Evolutionary conservation across 2,113 vertebrate species (phyloP), one percentile per base, ranked within the genome.

Genomic region (Tricholaema leucomelas): DNA sequence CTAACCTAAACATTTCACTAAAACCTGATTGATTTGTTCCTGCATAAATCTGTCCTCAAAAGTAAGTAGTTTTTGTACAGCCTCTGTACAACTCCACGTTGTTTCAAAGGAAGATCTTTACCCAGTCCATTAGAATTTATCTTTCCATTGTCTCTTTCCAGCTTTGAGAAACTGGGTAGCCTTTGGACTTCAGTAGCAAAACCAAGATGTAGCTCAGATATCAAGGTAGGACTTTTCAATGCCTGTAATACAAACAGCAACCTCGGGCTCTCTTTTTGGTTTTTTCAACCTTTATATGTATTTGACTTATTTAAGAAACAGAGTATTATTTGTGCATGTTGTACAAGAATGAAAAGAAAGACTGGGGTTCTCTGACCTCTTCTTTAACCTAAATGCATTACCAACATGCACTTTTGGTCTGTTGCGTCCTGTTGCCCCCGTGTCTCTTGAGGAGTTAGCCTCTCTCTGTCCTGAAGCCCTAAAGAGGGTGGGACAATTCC

Each of bases 1-100:
- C 28, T 31, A 71, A 91, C 24, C 35, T 50, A 83, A 90, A 75
- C 46, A 25, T 92, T 92, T 91, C 30, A 27, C 15, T 80, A 60
- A 72, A 85, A 66, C 8, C 46, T 59, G 63, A 44, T 72, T 79
- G 63, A 40, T 76, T 79, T 85, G 28, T 82, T 75, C 54, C 78
- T 70, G 81, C 9, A 15, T n/a, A 74, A 60, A 87, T 38, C 55
- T 87, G 40, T 52, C 38, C 50, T 79, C 84, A 77, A 81, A 84
- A 54, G 66, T 36, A 92, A 81, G 52, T 31, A 67, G 33, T 1
- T 38, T 74, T 80, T 79, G 28, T 74, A n/a, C 31, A 60, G 42
- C 56, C 13, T 16, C 18, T 64, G 30, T 38, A n/a, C 67, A 77
- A 52, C 60, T 92, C 56, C 74, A 52, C 21, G 8, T 75, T 90